Base-by-base conservation (phyloP, 2,113 vertebrate species). In the Myiopsitta monachus region DNA sequence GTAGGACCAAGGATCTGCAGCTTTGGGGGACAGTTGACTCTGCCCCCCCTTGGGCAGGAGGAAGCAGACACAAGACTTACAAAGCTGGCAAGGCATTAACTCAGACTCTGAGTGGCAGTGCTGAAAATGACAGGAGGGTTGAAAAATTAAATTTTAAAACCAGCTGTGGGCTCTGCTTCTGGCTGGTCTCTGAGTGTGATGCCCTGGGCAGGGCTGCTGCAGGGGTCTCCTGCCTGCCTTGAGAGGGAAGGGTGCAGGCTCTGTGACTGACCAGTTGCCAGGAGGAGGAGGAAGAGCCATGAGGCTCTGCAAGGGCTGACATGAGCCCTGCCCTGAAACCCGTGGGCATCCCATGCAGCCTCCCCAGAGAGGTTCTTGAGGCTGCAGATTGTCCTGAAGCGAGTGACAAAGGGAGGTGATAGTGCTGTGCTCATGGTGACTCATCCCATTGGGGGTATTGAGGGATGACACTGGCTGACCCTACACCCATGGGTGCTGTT, bases 91-190 rank as follows among this genome's bases (percentile, higher is more conserved):
- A 49, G 57, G 27, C 8, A 10, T 75, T 83, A 82, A 63, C 30
- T 77, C 41, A 19, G 51, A 17, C 62, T 90, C 54, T 81, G 46
- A 84, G 31, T 21, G 44, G 39, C 67, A 72, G 13, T 33, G 49
- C 28, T 76, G 21, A 52, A 82, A 84, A 49, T 6, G 18, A 38
- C 39, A 57, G 39, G 23, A 70, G 55, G 18, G 16, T 1, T 68
- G 39, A 64, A 88, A 94, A 96, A 95, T 94, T 96, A 97, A 96
- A 80, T n/a, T 96, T 63, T 10, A 72, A 57, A 79, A 87, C 18
- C 12, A n/a, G 38, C 15, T 51, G 36, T 19, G 26, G 18, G 11
- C 41, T 73, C 27, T 92, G 83, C 43, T 79, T 67, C 82, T 75
- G 21, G 27, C 27, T 87, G 31, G 26, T 80, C 9, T 72, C 36